Percentiles rank a stretch among this genome's conserved stretches.
Evolutionary conservation across 2,797 vertebrate species (phyloP).

Genomic region (Chelonia mydas): DNA sequence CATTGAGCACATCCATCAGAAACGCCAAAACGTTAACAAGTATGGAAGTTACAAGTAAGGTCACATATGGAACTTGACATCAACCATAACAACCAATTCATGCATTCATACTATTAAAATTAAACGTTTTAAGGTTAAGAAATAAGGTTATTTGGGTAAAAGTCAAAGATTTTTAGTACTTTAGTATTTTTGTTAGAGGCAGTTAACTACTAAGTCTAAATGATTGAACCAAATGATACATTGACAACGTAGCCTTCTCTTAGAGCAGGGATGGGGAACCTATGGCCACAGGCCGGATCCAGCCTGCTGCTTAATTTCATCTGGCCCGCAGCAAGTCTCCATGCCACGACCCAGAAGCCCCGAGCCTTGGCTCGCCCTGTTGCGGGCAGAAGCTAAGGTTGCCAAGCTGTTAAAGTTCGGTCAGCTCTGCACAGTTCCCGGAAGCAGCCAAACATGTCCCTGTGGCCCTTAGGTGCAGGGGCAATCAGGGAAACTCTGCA

Average conservation of each 20-base stretch:
- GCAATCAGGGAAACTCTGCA: too few species aligned
- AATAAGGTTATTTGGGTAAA: neutral
- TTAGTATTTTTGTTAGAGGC: neutral
- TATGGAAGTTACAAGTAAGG: neutral
- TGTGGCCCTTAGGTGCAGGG: too few species aligned
- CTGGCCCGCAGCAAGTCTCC: too few species aligned
- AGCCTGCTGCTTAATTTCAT: too few species aligned
- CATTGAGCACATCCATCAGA: neutral
- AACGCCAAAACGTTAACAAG: neutral
- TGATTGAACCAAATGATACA: neutral
- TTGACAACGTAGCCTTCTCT: neutral
- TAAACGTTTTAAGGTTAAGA: neutral
- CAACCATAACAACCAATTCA: neutral
- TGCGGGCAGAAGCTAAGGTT: too few species aligned
- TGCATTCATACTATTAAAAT: neutral
- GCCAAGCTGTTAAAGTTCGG: too few species aligned
- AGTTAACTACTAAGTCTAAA: neutral
- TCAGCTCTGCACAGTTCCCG: too few species aligned
- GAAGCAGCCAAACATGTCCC: too few species aligned
- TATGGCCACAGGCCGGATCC: too few species aligned
- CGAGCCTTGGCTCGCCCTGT: too few species aligned
- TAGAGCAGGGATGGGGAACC: neutral
- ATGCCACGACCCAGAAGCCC: fast-evolving
- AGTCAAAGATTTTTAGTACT: neutral
- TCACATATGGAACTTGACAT: neutral